These are phyloP conservation scores for Sebastes kiyomatsui DNA, from an alignment of 2,797 vertebrate species.

Conservation along the genomic window DNA sequence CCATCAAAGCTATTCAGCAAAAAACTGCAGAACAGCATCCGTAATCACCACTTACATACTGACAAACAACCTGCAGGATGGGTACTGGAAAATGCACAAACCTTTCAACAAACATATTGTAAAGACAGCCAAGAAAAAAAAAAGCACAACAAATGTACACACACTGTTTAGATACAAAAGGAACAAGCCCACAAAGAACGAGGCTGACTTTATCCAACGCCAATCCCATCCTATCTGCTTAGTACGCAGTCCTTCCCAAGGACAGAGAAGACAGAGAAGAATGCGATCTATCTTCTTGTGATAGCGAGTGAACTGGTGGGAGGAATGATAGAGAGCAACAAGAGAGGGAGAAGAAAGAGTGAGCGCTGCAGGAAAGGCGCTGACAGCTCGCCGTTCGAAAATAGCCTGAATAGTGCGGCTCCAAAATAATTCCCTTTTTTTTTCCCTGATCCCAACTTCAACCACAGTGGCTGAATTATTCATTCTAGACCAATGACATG, in stretches of 20 bases:
- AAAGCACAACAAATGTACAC: not conserved
- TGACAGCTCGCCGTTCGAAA: conserved; percentile 70
- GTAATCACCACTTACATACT: conserved; percentile 29
- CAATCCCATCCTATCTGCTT: conserved; percentile 42
- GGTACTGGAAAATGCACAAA: conserved; percentile 1
- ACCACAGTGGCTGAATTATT: conserved; percentile 78
- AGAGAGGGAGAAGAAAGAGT: conserved; percentile 61
- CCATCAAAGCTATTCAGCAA: conserved; percentile 44
- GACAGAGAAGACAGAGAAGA: conserved; percentile 50
- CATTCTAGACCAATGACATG: conserved; percentile 75
- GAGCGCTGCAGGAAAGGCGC: conserved; percentile 57
- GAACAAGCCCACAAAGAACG: not conserved
- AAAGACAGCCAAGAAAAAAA: not conserved
- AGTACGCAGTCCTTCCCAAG: conserved; percentile 50
- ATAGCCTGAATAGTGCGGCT: conserved; percentile 65
- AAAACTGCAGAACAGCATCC: conserved; percentile 32
- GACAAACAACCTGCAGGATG: conserved; percentile 25
- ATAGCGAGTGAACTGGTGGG: conserved; percentile 58
- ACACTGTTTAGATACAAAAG: not conserved
- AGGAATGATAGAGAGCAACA: conserved; percentile 55
- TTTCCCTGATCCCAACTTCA: conserved; percentile 71
- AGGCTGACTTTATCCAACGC: conserved; percentile 13
- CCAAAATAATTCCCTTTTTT: conserved; percentile 63
- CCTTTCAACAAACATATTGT: not conserved
- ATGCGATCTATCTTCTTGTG: conserved; percentile 46